These are phyloP conservation scores for Podabrus alpinus DNA, from an alignment of 2,888 invertebrate genomes.

Conservation along the genomic window DNA sequence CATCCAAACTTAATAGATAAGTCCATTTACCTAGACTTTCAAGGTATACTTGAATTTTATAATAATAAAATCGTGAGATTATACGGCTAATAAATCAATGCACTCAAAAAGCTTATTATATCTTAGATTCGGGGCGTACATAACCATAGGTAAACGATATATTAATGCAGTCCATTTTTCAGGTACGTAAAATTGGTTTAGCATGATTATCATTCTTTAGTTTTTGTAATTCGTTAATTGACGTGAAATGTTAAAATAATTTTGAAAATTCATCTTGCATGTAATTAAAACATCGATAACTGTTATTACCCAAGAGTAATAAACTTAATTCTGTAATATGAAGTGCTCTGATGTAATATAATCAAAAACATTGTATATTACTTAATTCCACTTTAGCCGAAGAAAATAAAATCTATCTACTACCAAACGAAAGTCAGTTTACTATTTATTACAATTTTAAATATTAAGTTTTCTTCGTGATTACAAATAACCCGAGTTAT, in stretches of 20 bases:
- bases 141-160: not conserved
- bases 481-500: conserved; percentile 15
- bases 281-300: too few species aligned
- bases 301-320: too few species aligned
- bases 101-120: not conserved
- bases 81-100: not conserved
- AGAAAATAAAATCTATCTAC: not conserved
- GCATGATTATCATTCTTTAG: not conserved
- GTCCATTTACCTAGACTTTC: conserved; percentile 22
- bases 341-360: too few species aligned
- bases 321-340: too few species aligned
- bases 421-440: not conserved
- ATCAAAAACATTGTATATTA: too few species aligned
- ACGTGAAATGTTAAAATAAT: too few species aligned
- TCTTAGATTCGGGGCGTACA: not conserved
- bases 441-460: not conserved
- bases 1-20: conserved; percentile 14
- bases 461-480: not conserved
- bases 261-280: too few species aligned
- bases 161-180: not conserved
- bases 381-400: not conserved
- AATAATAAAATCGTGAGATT: not conserved
- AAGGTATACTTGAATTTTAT: conserved; percentile 2
- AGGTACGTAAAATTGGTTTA: not conserved
- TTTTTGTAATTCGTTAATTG: not conserved